Percentiles rank a stretch among this genome's conserved stretches.
Conservation (phyloP, 2,888 invertebrate species). For the Himalopsyche kuldschensis region DNA sequence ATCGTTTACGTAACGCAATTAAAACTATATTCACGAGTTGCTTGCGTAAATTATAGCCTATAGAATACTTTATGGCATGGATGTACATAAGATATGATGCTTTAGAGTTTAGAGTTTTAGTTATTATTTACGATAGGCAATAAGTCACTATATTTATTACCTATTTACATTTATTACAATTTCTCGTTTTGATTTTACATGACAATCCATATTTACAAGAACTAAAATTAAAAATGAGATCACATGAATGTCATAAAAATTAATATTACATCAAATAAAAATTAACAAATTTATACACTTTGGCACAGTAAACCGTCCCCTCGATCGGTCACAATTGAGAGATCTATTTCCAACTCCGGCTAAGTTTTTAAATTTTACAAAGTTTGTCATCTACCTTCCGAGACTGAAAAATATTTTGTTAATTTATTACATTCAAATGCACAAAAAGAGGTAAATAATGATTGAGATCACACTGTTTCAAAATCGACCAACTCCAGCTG, state of each 20-base stretch:
- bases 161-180: not conserved
- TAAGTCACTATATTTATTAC: not conserved
- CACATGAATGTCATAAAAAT: constrained; percentile 39
- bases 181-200: not conserved
- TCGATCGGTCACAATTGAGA: not conserved
- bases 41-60: constrained; percentile 12
- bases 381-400: too few relatives aligned
- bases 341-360: too few relatives aligned
- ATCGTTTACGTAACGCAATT: not conserved
- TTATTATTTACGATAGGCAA: not conserved
- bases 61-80: constrained; percentile 32
- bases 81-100: constrained; percentile 15
- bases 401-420: too few relatives aligned
- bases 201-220: constrained; percentile 31
- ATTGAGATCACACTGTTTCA: too few relatives aligned
- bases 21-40: not conserved
- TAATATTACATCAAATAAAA: constrained; percentile 25
- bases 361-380: too few relatives aligned
- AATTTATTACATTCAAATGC: too few relatives aligned
- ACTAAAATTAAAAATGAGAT: constrained; percentile 40
- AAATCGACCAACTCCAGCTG: too few relatives aligned
- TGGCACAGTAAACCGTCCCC: constrained; percentile 37
- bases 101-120: not conserved
- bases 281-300: constrained; percentile 40
- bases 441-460: too few relatives aligned